Evolutionary conservation across 2,113 vertebrate species (phyloP).

Genomic region (Furnarius figulus): DNA sequence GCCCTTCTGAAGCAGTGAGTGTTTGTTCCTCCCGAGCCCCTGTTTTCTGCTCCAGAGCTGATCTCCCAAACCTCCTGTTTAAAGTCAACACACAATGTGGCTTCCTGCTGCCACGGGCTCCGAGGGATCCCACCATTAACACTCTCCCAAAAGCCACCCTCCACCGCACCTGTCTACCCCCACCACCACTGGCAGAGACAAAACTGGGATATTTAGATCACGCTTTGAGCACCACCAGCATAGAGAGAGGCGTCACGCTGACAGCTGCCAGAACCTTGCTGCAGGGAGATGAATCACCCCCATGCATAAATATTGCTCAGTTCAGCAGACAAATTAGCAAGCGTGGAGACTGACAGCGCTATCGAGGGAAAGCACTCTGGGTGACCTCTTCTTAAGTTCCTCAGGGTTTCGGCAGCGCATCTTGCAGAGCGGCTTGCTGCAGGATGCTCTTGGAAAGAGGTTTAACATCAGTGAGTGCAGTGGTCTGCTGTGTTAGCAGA

Average conservation of each 20-base stretch:
- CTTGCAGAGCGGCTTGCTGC: neutral
- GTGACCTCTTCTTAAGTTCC: neutral
- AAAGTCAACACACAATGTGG: constrained; percentile 35
- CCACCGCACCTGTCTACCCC: neutral
- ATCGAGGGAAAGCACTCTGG: neutral
- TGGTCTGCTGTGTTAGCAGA: rapidly evolving
- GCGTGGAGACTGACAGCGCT: rapidly evolving
- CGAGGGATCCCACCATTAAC: neutral
- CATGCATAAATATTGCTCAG: neutral
- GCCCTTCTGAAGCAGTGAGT: constrained; percentile 88
- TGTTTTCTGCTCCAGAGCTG: constrained; percentile 72
- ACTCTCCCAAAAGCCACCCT: neutral
- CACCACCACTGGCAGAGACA: rapidly evolving
- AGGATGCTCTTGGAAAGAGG: neutral
- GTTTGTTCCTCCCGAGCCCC: constrained; percentile 81
- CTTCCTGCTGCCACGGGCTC: constrained; percentile 30
- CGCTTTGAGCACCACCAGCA: rapidly evolving
- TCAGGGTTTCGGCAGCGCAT: rapidly evolving
- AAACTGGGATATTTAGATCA: neutral
- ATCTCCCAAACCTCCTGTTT: constrained; percentile 63
- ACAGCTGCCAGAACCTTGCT: neutral
- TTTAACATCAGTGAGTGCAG: rapidly evolving
- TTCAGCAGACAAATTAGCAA: neutral
- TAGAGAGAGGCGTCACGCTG: neutral
- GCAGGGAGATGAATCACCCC: neutral